Base-by-base conservation (phyloP, 2,797 vertebrate species). In the Epinephelus malabaricus region DNA sequence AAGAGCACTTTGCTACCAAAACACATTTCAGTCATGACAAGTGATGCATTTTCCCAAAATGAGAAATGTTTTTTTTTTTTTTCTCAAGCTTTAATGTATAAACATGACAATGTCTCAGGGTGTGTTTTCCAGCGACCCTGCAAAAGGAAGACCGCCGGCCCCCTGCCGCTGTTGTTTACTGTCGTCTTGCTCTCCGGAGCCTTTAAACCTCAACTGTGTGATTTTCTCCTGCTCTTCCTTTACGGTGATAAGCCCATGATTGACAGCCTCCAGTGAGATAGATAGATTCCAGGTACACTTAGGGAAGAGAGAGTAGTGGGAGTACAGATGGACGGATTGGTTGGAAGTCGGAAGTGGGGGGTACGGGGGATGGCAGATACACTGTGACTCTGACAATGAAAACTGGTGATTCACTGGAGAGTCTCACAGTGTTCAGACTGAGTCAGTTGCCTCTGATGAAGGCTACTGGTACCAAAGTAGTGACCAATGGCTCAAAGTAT, bases 181-280 rank as follows among this genome's bases (percentile, higher is more conserved):
- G 66, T 59, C 56, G 2, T 51, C 60, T 82, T 81, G 50, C 69
- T 87, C 73, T 74, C 46, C 18, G 38, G 27, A 70, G 73, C 76
- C 82, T 89, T 86, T 67, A 78, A 86, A 86, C 54, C 73, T 79
- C 66, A 69, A 13, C 68, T 45, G 43, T 86, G 74, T 78, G 76
- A 82, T 86, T 87, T 85, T 81, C 78, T 82, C 77, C 84, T 74
- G 58, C 27, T 74, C 54, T 77, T 80, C 73, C 73, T 85, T 76
- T 58, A 19, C 63, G 45, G 53, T 59, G 75, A 82, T 80, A 74
- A 86, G 63, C 21, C 61, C 50, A 15, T 87, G 86, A 92, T 71
- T 82, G 82, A 77, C 83, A 84, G 81, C 78, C 66, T 83, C 70
- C 51, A 34, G 78, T 55, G 54, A 78, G 78, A 84, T 69, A 21